These are phyloP conservation scores for Mastacembelus armatus DNA, from an alignment of 2,797 vertebrate species.

Conservation along the genomic window DNA sequence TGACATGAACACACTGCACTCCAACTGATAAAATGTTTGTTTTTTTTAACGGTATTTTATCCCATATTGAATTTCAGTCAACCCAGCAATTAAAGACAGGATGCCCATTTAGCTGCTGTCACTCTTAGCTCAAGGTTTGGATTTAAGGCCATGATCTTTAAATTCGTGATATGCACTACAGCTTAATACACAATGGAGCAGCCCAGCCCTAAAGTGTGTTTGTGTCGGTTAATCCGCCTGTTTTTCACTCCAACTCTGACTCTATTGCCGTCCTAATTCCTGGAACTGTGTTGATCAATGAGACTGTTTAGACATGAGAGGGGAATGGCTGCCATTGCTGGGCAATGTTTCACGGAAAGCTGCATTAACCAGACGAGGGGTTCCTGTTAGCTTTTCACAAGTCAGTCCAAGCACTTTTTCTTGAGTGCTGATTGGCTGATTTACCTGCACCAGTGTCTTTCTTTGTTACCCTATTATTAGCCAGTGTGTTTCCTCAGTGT, in stretches of 20 bases:
- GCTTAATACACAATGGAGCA: conserved; percentile 25
- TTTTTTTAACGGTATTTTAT: background rate
- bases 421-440: conserved; percentile 69
- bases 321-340: conserved; percentile 43
- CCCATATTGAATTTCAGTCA: conserved; percentile 21
- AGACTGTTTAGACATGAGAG: conserved; percentile 47
- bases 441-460: conserved; percentile 73
- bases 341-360: conserved; percentile 69
- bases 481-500: conserved; percentile 69
- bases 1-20: conserved; percentile 4
- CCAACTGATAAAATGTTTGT: background rate
- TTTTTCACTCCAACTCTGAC: conserved; percentile 43
- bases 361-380: conserved; percentile 60
- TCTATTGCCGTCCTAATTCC: conserved; percentile 41
- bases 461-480: conserved; percentile 66
- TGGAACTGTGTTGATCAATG: conserved; percentile 62
- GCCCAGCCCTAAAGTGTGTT: conserved; percentile 37
- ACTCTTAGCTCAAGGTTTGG: conserved; percentile 35
- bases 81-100: conserved; percentile 11
- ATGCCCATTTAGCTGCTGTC: conserved; percentile 22
- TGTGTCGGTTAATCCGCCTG: conserved; percentile 55
- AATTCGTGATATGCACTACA: conserved; percentile 35
- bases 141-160: conserved; percentile 46
- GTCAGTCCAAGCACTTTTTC: conserved; percentile 67
- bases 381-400: conserved; percentile 79